Base-by-base conservation (phyloP, 2,113 vertebrate genomes). In the Nannobrachium achirus region DNA sequence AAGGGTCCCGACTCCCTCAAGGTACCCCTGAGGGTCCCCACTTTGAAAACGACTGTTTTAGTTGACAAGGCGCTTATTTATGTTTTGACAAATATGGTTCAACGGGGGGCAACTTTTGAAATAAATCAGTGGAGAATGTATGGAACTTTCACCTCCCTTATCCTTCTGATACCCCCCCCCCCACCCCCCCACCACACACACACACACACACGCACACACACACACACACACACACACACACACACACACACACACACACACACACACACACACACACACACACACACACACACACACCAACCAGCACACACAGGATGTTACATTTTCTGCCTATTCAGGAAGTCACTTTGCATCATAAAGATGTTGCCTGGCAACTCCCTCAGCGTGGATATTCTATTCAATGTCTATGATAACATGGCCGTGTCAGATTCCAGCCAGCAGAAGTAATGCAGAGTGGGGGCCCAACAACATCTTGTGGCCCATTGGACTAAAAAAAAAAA, bases 311-410 rank as follows among this genome's bases (percentile, higher is more conserved):
- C 86, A 86, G 88, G 83, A 90, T 87, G 88, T 90, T 87, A 91
- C 89, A 86, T 88, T 90, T 87, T 56, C 70, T n/a, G 44, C 65
- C 88, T 51, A 90, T 86, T 90, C 84, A 91, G 82, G 73, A 91
- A 91, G 81, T 90, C 75, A 83, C 87, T 93, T 91, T 90, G 91
- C 91, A 91, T 93, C 86, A 92, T 84, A 91, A 90, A 86, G 88
- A 85, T 89, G 90, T 86, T 87, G 84, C 91, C 82, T 76, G 80
- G 86, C 87, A 84, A 91, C 89, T 62, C 79, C 75, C 81, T 80
- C 56, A 59, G 73, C 55, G 82, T 71, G 75, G 67, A 78, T 79
- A 88, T 90, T 86, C 87, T 69, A 80, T 86, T 82, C 83, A 83
- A 68, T 33, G 73, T 63, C 73, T 69, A 85, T 87, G 79, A 90